Conservation (phyloP, 2,113 vertebrate genomes). For the Oncorhynchus kisutch region DNA sequence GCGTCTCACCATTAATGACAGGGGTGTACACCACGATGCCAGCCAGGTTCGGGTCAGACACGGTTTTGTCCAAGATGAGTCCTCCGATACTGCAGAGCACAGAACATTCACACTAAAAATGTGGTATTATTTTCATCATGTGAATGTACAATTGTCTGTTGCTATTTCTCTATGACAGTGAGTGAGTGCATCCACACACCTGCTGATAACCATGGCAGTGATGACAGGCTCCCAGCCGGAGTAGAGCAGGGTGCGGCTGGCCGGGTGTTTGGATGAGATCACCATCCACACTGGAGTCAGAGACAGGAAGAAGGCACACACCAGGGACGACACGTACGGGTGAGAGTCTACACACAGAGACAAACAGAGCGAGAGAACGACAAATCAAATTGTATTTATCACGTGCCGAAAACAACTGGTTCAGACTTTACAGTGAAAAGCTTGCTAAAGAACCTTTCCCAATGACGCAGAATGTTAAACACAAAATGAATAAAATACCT, state of each 20-base stretch:
- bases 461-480: background rate
- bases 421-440: too few species aligned
- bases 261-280: constrained; percentile 93
- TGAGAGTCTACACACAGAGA: constrained; percentile 75
- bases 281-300: constrained; percentile 95
- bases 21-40: constrained; percentile 98
- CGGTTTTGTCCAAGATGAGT: constrained; percentile 97
- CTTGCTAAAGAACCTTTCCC: background rate
- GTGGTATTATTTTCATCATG: too few species aligned
- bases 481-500: background rate
- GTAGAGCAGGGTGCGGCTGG: constrained; percentile 92
- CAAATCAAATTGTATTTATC: too few species aligned
- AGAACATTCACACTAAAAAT: constrained; percentile 11
- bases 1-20: constrained; percentile 92
- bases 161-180: too few species aligned
- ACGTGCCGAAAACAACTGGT: too few species aligned
- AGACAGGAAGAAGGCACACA: constrained; percentile 93
- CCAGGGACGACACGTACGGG: constrained; percentile 87
- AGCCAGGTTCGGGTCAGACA: constrained; percentile 92
- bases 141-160: too few species aligned
- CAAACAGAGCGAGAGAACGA: background rate
- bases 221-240: constrained; percentile 98
- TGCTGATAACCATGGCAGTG: constrained; percentile 98
- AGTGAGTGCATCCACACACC: constrained; percentile 66
- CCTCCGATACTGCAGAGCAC: constrained; percentile 87